phyloP scores from a whole-genome alignment of 37 sponge, comb jelly and placozoan species.

The Agelas oroides region DNA sequence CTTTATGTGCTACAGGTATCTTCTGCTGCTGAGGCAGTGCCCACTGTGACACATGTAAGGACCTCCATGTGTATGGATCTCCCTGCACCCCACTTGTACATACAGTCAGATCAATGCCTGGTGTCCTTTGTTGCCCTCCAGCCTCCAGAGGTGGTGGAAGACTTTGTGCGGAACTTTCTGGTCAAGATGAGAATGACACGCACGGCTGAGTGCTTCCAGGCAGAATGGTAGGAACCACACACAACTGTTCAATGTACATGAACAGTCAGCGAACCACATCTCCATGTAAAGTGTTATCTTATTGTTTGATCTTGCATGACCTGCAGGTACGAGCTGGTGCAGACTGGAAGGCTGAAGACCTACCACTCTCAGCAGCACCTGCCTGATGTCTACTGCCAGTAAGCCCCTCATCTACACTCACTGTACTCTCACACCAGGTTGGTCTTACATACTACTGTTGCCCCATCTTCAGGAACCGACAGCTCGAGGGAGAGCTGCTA shows the following conservation, averaged over 20 bases:
- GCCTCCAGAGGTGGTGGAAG: conserved; percentile 90
- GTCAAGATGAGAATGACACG: conserved; percentile 69
- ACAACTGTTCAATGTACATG: too few relatives aligned
- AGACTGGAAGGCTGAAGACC: conserved; percentile 27
- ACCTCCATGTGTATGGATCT: background rate
- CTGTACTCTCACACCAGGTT: too few relatives aligned
- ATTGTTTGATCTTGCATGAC: background rate
- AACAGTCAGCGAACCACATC: too few relatives aligned
- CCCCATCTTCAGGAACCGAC: conserved; percentile 57
- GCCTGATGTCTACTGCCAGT: conserved; percentile 84
- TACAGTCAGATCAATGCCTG: too few relatives aligned
- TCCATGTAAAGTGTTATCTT: background rate
- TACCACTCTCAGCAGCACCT: conserved; percentile 28
- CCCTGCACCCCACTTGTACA: background rate
- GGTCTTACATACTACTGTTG: too few relatives aligned
- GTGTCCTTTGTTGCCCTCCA: background rate
- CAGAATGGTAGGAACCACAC: conserved; percentile 74
- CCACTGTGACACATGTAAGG: background rate
- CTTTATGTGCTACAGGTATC: too few relatives aligned
- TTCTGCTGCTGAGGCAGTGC: too few relatives aligned
- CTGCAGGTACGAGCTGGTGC: conserved; percentile 58
- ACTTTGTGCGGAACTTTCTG: conserved; percentile 96
- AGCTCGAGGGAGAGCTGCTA: conserved; percentile 65
- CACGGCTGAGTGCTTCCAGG: conserved; percentile 87
- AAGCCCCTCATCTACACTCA: background rate